Evolutionary conservation across 1,140 invertebrate genomes (phyloP), one percentile per base, ranked within the genome.

Genomic region (Drosophila watanabei): DNA sequence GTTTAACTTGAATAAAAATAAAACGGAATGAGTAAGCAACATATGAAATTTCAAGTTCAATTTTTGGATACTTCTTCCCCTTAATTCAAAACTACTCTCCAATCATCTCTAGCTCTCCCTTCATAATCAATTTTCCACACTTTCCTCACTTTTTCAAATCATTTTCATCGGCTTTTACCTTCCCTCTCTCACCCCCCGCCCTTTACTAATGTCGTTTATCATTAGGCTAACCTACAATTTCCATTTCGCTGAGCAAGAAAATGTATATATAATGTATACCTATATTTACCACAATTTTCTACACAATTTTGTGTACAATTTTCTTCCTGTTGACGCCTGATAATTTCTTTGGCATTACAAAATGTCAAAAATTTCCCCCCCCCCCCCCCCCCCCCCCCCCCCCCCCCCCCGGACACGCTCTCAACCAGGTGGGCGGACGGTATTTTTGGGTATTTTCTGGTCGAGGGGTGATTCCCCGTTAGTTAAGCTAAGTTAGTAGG

Each of bases 281-380:
- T 73, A 52, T 79, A 65, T 72, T 51, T 58, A 61, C 71, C 56
- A 65, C 51, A 87, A 66, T 65, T 46, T 81, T 79, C 68, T 61
- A 66, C 52, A 66, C 41, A 66, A 61, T 62, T 61, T 62, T 65
- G 37, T 66, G 48, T 45, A 66, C 62, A 43, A 73, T 75, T 89
- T 85, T 86, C 82, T 72, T 89, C 86, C 82, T 89, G 82, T 90
- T 86, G 87, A 86, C 82, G 87, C 82, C 71, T 90, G 87, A 90
- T 90, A 86, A 90, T 90, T 90, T 90, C 82, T 52, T 66, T 80
- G 75, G 51, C 75, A 81, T 82, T 91, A 90, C 86, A 90, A 90
- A 90, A 90, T 90, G 86, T 90, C 86, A 90, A 90, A 91, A 91
- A n/a, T n/a, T n/a, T n/a, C n/a, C n/a, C n/a, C n/a, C n/a, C n/a